Percentiles rank a stretch among this genome's conserved stretches.
Conservation (phyloP, 1,140 invertebrate genomes). For the Prorops nasuta region DNA sequence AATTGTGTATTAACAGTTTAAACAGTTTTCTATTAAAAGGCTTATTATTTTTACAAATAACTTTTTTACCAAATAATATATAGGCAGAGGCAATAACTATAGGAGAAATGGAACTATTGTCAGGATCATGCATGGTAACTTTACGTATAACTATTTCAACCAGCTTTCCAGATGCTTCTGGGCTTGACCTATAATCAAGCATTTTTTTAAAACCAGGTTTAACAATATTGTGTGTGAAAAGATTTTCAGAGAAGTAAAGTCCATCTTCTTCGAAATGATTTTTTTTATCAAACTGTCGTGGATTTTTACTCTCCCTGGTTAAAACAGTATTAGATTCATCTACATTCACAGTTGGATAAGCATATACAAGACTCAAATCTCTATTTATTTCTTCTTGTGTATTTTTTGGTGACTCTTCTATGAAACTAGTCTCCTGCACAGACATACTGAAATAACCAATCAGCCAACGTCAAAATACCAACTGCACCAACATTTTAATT, state of each 20-base stretch:
- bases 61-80: conserved; percentile 39
- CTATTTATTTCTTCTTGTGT: conserved; percentile 11
- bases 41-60: conserved; percentile 34
- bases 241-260: conserved; percentile 35
- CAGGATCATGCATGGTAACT: conserved; percentile 27
- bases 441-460: no score
- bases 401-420: conserved; percentile 13
- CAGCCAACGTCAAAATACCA: no score
- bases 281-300: conserved; percentile 12
- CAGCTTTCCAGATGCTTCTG: conserved; percentile 30
- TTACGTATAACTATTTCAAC: conserved; percentile 46
- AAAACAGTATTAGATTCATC: conserved; percentile 27
- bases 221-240: conserved; percentile 32
- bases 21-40: conserved; percentile 49
- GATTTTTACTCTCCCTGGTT: conserved; percentile 7
- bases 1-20: conserved; percentile 41
- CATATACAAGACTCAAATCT: conserved; percentile 28
- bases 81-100: conserved; percentile 30
- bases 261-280: conserved; percentile 36
- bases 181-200: conserved; percentile 22
- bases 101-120: conserved; percentile 7
- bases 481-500: no score
- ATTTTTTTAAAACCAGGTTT: conserved; percentile 34
- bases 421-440: conserved; percentile 21
- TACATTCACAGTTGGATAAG: conserved; percentile 25